These are phyloP conservation scores for Liolophura sinensis DNA, from an alignment of 1,140 invertebrate genomes.

Conservation along the genomic window DNA sequence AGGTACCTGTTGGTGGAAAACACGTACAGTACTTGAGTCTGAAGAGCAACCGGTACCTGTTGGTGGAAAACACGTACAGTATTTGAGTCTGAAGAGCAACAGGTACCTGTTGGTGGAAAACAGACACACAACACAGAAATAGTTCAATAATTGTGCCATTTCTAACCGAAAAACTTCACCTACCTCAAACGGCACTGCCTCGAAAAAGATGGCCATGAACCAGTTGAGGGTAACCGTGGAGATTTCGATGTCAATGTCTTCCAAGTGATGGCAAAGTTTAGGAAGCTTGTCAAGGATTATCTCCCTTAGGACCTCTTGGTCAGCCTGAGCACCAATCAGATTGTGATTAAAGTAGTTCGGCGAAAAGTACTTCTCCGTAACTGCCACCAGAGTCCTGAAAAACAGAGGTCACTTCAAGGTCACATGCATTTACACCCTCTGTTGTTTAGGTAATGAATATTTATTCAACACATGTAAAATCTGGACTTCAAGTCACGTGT, in stretches of 20 bases:
- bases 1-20: too few species aligned
- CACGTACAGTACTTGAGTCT: too few species aligned
- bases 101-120: background rate
- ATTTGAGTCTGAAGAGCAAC: too few species aligned
- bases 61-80: too few species aligned
- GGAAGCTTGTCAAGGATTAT: slow-evolving; percentile 60
- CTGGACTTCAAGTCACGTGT: background rate
- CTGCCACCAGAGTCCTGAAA: slow-evolving; percentile 59
- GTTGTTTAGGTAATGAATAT: background rate
- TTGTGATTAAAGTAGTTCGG: slow-evolving; percentile 62
- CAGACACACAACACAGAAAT: too few species aligned
- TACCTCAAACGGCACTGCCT: slow-evolving; percentile 63
- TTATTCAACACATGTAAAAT: background rate
- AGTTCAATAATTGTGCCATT: background rate
- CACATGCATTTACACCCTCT: background rate
- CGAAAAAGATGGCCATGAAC: slow-evolving; percentile 65
- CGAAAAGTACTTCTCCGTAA: slow-evolving; percentile 62
- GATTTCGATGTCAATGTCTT: slow-evolving; percentile 61
- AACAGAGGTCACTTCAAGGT: too few species aligned
- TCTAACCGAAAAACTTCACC: slow-evolving; percentile 16
- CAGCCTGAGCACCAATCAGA: slow-evolving; percentile 63
- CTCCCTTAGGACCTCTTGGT: slow-evolving; percentile 62
- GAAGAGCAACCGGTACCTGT: too few species aligned
- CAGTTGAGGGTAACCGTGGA: slow-evolving; percentile 64
- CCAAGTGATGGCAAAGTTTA: slow-evolving; percentile 56